Percentiles rank a stretch among this genome's conserved stretches.
Evolutionary conservation across 2,797 vertebrate genomes (phyloP).

Genomic region (Schizopygopsis pylzovi): DNA sequence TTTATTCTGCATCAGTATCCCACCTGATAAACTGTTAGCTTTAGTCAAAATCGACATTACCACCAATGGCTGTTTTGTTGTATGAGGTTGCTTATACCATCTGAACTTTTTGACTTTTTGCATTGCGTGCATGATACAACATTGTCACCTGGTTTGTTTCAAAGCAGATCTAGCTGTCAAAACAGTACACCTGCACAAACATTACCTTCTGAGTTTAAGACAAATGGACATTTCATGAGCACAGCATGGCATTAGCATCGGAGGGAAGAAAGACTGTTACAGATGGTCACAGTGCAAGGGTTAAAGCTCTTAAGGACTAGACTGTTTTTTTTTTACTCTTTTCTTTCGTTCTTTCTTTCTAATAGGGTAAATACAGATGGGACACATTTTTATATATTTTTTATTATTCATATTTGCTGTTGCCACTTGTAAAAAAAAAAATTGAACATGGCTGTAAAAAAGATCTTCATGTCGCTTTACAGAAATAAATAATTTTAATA

Average conservation of each 20-base stretch:
- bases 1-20: not conserved
- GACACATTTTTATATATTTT: not conserved
- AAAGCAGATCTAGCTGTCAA: conserved; percentile 2
- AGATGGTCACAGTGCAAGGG: conserved; percentile 7
- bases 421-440: not conserved
- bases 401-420: not conserved
- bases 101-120: not conserved
- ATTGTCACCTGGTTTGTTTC: not conserved
- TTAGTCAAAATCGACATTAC: not conserved
- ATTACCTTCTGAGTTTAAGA: conserved; percentile 7
- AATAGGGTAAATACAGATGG: not conserved
- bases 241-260: not conserved
- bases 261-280: not conserved
- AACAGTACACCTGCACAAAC: not conserved
- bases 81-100: not conserved
- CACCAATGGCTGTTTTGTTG: not conserved
- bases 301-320: not conserved
- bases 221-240: not conserved
- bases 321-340: not conserved
- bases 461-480: not conserved
- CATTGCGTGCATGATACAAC: not conserved
- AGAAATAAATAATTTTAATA: too few species aligned
- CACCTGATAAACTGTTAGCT: not conserved
- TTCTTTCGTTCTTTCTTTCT: too few species aligned
- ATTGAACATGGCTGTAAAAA: not conserved